phyloP scores from a whole-genome alignment of 2,113 vertebrate genomes.

The Halichoeres trimaculatus region DNA sequence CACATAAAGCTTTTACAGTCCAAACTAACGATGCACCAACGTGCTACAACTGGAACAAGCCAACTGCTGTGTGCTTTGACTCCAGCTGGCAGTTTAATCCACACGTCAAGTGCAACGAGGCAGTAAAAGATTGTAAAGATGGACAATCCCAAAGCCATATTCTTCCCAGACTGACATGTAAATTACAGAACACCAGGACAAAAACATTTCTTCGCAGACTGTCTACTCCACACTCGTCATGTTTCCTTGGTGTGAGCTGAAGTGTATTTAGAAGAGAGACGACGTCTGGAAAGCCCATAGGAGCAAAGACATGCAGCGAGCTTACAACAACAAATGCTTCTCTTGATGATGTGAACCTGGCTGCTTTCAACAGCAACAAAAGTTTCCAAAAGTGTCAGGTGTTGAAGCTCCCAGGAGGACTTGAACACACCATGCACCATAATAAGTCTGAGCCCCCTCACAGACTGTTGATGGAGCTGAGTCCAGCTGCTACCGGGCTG shows the following conservation, averaged over 20 bases:
- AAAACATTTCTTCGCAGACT: background rate
- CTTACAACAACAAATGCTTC: background rate
- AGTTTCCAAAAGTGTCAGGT: background rate
- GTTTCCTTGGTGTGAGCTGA: background rate
- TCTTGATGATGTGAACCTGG: conserved; percentile 5
- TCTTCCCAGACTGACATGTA: background rate
- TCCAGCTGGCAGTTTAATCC: background rate
- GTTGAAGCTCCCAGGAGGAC: conserved; percentile 8
- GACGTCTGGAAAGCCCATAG: background rate
- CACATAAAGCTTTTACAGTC: background rate
- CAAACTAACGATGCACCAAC: background rate
- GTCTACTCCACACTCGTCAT: background rate
- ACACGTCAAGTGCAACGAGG: background rate
- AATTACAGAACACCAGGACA: background rate
- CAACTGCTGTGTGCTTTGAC: background rate
- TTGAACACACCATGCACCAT: background rate
- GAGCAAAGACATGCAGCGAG: background rate
- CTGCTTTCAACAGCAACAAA: background rate
- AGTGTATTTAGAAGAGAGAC: background rate
- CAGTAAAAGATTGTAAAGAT: background rate
- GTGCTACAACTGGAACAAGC: background rate
- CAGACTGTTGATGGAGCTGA: conserved; percentile 14
- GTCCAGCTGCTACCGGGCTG: conserved; percentile 18
- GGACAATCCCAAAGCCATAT: background rate
- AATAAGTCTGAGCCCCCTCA: conserved; percentile 13